A percentile compares a stretch with the other conserved stretches of the same genome.
Evolutionary conservation across 2,113 vertebrate species (phyloP).

Genomic region (Anarhynchus alexandrinus): DNA sequence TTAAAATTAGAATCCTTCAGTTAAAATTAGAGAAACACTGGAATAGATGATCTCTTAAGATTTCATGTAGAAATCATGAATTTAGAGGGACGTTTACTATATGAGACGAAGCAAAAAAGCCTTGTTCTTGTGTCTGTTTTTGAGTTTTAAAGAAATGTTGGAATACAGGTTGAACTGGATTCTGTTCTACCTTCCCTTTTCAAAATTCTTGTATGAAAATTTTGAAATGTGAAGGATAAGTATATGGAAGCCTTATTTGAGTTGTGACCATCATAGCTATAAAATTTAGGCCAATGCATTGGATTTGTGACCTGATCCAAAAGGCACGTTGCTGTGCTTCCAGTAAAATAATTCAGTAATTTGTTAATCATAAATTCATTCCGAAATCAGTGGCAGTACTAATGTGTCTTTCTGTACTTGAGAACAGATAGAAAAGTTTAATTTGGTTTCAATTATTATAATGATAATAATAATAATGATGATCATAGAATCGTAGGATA

Average conservation of each 20-base stretch:
- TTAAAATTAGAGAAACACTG: not conserved
- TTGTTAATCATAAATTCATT: not conserved
- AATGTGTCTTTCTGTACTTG: not conserved
- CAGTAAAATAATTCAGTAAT: not conserved
- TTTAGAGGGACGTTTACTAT: not conserved
- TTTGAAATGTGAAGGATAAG: not conserved
- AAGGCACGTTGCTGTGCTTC: not conserved
- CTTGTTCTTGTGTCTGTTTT: not conserved
- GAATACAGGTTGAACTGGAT: not conserved
- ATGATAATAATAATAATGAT: not conserved
- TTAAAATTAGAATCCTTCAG: not conserved
- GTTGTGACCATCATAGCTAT: not conserved
- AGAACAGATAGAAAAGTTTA: not conserved
- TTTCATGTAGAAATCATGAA: not conserved
- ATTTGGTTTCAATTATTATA: not conserved
- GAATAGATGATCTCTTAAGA: not conserved
- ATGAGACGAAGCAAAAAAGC: not conserved
- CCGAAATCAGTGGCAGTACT: not conserved
- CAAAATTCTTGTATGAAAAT: not conserved
- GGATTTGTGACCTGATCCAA: not conserved
- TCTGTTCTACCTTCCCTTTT: not conserved
- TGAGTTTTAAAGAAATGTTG: not conserved
- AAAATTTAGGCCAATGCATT: not conserved
- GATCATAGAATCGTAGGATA: not conserved
- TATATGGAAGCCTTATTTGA: not conserved